Evolutionary conservation across 2,797 vertebrate genomes (phyloP).

Genomic region (Cynopterus sphinx): DNA sequence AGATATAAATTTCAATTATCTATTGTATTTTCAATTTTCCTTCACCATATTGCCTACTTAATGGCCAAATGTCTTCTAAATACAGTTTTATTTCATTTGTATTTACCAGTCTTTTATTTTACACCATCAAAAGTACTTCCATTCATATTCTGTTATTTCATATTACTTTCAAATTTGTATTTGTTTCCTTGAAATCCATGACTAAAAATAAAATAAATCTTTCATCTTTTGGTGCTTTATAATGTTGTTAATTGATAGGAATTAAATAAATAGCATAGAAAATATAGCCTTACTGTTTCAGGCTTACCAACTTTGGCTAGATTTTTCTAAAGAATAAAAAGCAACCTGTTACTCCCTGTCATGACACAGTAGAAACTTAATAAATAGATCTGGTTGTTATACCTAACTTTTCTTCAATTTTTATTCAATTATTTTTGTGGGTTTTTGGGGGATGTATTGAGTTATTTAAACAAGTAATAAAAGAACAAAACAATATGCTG

Average conservation of each 20-base stretch:
- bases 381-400: neutral
- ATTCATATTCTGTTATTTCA: neutral
- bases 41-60: neutral
- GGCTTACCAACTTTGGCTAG: neutral
- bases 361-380: neutral
- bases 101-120: neutral
- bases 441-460: neutral
- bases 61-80: neutral
- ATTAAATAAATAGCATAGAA: neutral
- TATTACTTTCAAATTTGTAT: neutral
- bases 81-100: neutral
- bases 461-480: neutral
- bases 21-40: neutral
- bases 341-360: accelerated
- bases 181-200: neutral
- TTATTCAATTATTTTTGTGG: neutral
- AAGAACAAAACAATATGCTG: neutral
- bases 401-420: neutral
- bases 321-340: neutral
- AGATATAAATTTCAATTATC: neutral
- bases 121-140: neutral
- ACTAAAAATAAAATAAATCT: neutral
- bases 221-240: neutral
- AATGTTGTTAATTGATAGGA: neutral
- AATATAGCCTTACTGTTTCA: neutral